These are phyloP conservation scores for Holotrichia oblita DNA, from an alignment of 1,140 invertebrate genomes.

Conservation along the genomic window DNA sequence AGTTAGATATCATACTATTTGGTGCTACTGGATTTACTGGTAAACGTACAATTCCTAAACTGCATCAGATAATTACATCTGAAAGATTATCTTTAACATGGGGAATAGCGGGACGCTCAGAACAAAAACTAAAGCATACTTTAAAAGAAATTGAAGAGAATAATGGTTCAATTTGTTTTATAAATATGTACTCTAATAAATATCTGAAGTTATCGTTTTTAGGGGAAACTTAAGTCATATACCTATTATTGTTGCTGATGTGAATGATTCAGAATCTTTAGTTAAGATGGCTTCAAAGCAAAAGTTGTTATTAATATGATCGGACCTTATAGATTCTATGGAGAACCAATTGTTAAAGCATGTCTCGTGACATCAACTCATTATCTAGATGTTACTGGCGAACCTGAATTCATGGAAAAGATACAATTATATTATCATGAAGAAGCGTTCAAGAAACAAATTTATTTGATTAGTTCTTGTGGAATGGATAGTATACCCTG, in stretches of 20 bases:
- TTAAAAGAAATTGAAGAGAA: constrained; percentile 65
- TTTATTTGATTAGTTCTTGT: constrained; percentile 87
- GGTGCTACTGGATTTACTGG: constrained; percentile 88
- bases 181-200: not conserved
- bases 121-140: constrained; percentile 74
- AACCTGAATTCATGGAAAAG: constrained; percentile 85
- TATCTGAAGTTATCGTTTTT: constrained; percentile 12
- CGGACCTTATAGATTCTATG: constrained; percentile 88
- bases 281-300: constrained; percentile 75
- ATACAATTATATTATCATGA: constrained; percentile 85
- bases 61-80: constrained; percentile 53
- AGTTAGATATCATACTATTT: constrained; percentile 77
- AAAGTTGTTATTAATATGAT: constrained; percentile 85
- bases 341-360: constrained; percentile 88
- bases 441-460: constrained; percentile 75
- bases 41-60: constrained; percentile 67
- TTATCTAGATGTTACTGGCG: constrained; percentile 91
- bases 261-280: constrained; percentile 75
- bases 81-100: constrained; percentile 65
- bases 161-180: constrained; percentile 22
- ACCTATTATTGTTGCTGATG: constrained; percentile 79
- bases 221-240: constrained; percentile 70
- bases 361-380: constrained; percentile 82
- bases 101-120: constrained; percentile 76
- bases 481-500: constrained; percentile 89